Evolutionary conservation across 2,888 invertebrate genomes (phyloP).

Genomic region (Ochlodes sylvanus): DNA sequence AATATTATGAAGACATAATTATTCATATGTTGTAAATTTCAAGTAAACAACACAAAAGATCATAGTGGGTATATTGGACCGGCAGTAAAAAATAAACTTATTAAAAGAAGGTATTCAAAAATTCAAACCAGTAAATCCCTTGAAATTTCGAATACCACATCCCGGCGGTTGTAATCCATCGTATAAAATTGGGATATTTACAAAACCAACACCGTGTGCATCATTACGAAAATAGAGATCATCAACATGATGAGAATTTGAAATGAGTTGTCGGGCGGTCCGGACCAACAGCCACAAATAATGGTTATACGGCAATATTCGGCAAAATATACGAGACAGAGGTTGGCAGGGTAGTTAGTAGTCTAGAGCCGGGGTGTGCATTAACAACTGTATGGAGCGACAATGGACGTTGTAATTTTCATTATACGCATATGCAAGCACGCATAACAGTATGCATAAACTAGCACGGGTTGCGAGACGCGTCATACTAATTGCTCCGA

Average conservation of each 20-base stretch:
- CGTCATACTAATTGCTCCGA: slow-evolving; percentile 82
- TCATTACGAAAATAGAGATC: slow-evolving; percentile 39
- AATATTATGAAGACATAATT: slow-evolving; percentile 11
- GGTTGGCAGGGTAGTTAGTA: slow-evolving; percentile 37
- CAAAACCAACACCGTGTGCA: slow-evolving; percentile 29
- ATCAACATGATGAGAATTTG: slow-evolving; percentile 37
- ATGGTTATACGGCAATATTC: slow-evolving; percentile 36
- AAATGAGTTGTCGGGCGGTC: slow-evolving; percentile 32
- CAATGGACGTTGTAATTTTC: slow-evolving; percentile 47
- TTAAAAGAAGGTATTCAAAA: slow-evolving; percentile 3
- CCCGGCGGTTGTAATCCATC: slow-evolving; percentile 17
- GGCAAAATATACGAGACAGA: slow-evolving; percentile 37
- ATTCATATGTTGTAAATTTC: slow-evolving; percentile 12
- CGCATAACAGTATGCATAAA: slow-evolving; percentile 46
- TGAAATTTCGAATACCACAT: slow-evolving; percentile 1
- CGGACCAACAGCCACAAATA: slow-evolving; percentile 35
- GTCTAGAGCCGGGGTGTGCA: slow-evolving; percentile 36
- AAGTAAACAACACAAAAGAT: background rate
- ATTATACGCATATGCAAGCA: slow-evolving; percentile 49
- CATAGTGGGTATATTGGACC: too few relatives aligned
- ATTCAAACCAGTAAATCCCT: background rate
- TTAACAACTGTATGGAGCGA: slow-evolving; percentile 39
- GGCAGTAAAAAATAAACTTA: too few relatives aligned
- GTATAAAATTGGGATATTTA: slow-evolving; percentile 29
- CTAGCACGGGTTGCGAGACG: slow-evolving; percentile 52